Evolutionary conservation across 2,797 vertebrate species (phyloP), one percentile per base, ranked within the genome.

Genomic region (Muraenolepis orangiensis): DNA sequence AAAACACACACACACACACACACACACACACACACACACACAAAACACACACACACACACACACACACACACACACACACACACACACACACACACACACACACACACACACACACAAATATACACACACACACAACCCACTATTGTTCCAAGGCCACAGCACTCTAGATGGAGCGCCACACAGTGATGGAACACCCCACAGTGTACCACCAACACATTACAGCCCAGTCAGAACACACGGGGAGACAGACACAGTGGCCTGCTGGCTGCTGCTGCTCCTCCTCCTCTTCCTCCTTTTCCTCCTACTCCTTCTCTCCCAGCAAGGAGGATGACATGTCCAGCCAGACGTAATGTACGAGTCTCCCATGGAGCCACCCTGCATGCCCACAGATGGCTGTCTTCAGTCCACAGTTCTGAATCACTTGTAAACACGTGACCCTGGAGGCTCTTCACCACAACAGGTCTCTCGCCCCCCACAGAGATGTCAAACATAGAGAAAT

Each of bases 321-420:
- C 1, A n/a, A n/a, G 51, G 51, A 57, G 51, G 20, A 46, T 79
- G 78, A 86, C 84, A 81, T 77, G 80, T 83, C 88, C 80, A 79
- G 84, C 78, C 77, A 84, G 77, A 76, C 82, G 82, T 89, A 87
- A 88, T 88, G 83, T 79, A 87, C 83, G 87, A 86, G 64, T 51
- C 73, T 42, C 73, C 79, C 57, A 78, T 13, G 71, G 77, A 87
- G 79, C 72, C 72, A 80, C 81, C 84, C 82, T 80, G 80, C 79
- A 75, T 84, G 81, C 81, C 75, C 82, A 76, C 86, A 90, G 78
- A 88, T 86, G 84, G 80, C 84, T 69, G 38, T 42, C 75, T 80
- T 74, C n/a, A 74, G 77, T 75, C 75, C 70, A 51, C 29, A 66
- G 31, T 81, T 74, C 23, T 80, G 82, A 76, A 82, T 81, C 61